A percentile compares a stretch with the other conserved stretches of the same genome.
Evolutionary conservation across 2,888 invertebrate species (phyloP).

Genomic region (Acanthopleura granulata): DNA sequence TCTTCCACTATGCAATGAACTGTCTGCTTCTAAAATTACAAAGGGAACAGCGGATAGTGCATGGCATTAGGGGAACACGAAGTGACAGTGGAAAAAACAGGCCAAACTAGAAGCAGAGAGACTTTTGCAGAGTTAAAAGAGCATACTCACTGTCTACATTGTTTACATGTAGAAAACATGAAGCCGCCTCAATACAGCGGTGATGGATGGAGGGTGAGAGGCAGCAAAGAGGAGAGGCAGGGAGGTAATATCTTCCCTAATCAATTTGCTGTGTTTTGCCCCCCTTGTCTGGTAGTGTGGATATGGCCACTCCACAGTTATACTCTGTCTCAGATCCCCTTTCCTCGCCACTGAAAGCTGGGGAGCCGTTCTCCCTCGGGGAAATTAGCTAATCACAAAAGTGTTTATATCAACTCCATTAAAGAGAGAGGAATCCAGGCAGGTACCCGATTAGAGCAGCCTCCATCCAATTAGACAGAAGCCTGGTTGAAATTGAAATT

Average conservation of each 20-base stretch:
- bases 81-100: constrained; percentile 14
- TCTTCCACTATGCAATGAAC: constrained; percentile 14
- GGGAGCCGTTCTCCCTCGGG: constrained; percentile 23
- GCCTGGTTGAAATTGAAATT: constrained; percentile 19
- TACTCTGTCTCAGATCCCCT: not conserved
- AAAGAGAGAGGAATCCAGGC: constrained; percentile 16
- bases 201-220: constrained; percentile 7
- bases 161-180: constrained; percentile 3
- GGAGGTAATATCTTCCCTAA: constrained; percentile 5
- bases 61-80: constrained; percentile 13
- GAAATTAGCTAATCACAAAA: constrained; percentile 35
- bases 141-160: constrained; percentile 2
- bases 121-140: constrained; percentile 6
- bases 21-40: constrained; percentile 18
- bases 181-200: not conserved
- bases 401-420: constrained; percentile 26
- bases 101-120: constrained; percentile 1
- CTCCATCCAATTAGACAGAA: constrained; percentile 19
- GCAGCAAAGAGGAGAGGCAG: constrained; percentile 9
- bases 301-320: not conserved
- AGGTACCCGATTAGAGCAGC: constrained; percentile 12
- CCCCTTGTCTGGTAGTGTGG: not conserved
- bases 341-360: not conserved
- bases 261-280: constrained; percentile 17
- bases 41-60: constrained; percentile 19